Base-by-base conservation (phyloP, 2,888 invertebrate genomes). In the Cerastoderma edule region DNA sequence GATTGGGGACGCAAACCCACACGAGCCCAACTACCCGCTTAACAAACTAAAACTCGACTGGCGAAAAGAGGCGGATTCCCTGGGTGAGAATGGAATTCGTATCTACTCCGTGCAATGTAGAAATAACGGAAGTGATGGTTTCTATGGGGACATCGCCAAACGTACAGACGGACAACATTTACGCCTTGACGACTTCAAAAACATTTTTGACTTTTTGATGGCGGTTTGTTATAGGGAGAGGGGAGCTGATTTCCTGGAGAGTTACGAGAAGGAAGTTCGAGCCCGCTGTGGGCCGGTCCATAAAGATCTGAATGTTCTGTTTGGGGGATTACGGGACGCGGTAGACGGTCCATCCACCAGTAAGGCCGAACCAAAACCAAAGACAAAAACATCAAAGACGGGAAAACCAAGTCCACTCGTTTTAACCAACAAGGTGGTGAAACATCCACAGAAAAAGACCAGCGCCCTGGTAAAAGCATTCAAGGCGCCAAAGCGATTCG, bases 1-100 rank as follows among this genome's bases (percentile, higher is more conserved):
- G 88, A 90, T 92, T 30, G 92, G 91, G 0, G 92, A 92, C 75
- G 85, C 88, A n/a, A 78, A 78, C 22, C 91, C 91, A 0, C 92
- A 92, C 67, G 87, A 83, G 46, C 82, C 87, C 16, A 66, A 77
- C 68, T 87, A 88, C 57, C 81, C 80, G 5, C 57, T 70, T 16
- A 87, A 89, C 76, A 87, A 68, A 66, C 77, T 83, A 33, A 86
- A 85, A 33, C 79, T 91, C 3, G 85, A 89, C 83, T 91, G 91
- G 91, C 75, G 83, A 64, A 64, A 80, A 0, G 90, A 90, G 75
- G 78, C 84, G 10, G 74, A 86, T 33, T 69, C 72, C 2, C 83
- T 89, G 2, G 78, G 75, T 16, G 57, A 75, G 2, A 85, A 79
- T 76, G 85, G 83, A 30, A 85, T 87, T 0, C 78, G 79, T 0